Percentiles rank a stretch among this genome's conserved stretches.
Conservation (phyloP, 2,113 vertebrate species). For the Ellobius talpinus region DNA sequence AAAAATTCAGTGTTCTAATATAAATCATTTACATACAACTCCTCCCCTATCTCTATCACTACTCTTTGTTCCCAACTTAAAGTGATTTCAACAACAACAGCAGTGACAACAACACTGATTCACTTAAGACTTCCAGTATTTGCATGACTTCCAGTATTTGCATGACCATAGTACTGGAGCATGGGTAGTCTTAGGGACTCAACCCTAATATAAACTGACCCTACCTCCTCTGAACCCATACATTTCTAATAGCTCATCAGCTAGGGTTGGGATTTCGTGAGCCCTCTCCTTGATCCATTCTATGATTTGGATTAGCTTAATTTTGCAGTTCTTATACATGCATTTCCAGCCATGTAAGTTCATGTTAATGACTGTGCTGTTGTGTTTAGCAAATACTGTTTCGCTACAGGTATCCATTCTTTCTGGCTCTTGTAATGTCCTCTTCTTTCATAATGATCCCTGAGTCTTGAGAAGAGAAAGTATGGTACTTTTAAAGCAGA, state of each 20-base stretch:
- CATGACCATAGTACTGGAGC: not conserved
- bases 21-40: conserved; percentile 11
- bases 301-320: not conserved
- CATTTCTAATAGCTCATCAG: not conserved
- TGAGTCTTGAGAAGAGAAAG: not conserved
- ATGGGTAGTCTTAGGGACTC: not conserved
- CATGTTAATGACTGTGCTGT: not conserved
- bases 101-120: not conserved
- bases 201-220: not conserved
- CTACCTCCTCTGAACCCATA: not conserved
- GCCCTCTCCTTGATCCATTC: fast-evolving
- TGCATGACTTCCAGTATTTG: too few relatives aligned
- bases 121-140: too few relatives aligned
- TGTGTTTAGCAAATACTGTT: not conserved
- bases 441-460: not conserved
- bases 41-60: not conserved
- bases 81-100: not conserved
- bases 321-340: not conserved
- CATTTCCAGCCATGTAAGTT: not conserved
- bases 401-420: not conserved
- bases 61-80: not conserved
- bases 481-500: not conserved
- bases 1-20: not conserved
- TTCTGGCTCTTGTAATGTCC: not conserved
- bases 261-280: not conserved